Base-by-base conservation (phyloP, 2,888 invertebrate species). In the Aporophyla nigra region DNA sequence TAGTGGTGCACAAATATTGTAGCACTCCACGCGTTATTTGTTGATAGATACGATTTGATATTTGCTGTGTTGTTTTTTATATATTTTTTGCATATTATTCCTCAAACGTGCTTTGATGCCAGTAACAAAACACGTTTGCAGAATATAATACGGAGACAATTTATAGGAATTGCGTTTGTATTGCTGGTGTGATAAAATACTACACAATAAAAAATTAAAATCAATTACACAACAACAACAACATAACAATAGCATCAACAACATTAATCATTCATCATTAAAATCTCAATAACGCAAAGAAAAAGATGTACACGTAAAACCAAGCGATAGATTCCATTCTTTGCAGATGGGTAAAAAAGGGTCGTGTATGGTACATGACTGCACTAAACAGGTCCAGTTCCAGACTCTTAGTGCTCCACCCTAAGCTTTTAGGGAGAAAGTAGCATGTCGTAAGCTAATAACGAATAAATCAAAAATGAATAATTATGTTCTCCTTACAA, bases 1-100 rank as follows among this genome's bases (percentile, higher is more conserved):
- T 71, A 76, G 74, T 80, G 84, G 86, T 84, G 82, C 58, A 77
- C 88, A 90, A 91, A 91, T 81, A 88, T 80, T 80, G 87, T 79
- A 80, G 63, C 72, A 76, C 74, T 80, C 71, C 46, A 77, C 61
- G 33, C 67, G 66, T 76, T 84, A 83, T 87, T 80, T 84, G 76
- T 72, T 76, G 73, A 82, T 67, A 71, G 63, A 73, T 51, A 76
- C 67, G 70, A 74, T 80, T 81, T 80, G 66, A 72, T 80, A 80
- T 87, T 83, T 78, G 40, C 19, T 24, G 40, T 54, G 46, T n/a
- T 71, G 24, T 71, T 77, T 61, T 59, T 46, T 40, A 1, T 3
- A 16, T 27, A 1, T 3, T 7, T 27, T 43, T 24, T 59, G 10
- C 24, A 27, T 54, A 40, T 46, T 12, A 3, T 33, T 75, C 51